A percentile compares a stretch with the other conserved stretches of the same genome.
phyloP scores from a whole-genome alignment of 2,113 vertebrate species.

The Neolamprologus falcicula region DNA sequence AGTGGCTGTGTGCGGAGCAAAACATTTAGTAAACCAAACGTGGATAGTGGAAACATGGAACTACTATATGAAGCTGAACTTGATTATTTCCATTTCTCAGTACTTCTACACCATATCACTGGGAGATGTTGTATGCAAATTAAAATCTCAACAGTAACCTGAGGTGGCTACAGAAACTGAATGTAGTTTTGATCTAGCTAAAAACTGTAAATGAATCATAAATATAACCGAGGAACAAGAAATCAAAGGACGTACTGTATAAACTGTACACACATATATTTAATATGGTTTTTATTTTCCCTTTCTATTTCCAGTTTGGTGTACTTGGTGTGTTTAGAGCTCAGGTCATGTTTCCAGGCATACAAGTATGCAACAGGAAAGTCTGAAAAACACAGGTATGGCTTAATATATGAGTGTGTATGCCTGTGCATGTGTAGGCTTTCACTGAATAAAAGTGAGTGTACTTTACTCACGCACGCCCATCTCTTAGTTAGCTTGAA shows the following conservation, averaged over 20 bases:
- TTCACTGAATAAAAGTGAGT: not conserved
- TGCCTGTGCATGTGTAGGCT: not conserved
- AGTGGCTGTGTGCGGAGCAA: not conserved
- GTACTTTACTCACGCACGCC: not conserved
- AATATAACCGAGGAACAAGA: not conserved
- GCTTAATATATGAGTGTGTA: not conserved
- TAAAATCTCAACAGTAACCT: not conserved
- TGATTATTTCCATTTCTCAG: not conserved
- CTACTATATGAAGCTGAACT: not conserved
- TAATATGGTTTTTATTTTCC: not conserved
- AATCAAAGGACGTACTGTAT: not conserved
- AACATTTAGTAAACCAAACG: not conserved
- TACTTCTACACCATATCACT: not conserved
- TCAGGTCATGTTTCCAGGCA: not conserved
- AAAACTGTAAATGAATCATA: not conserved
- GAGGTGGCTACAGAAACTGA: not conserved
- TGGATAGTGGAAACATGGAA: not conserved
- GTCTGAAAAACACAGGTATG: not conserved
- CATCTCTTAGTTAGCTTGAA: conserved; percentile 48
- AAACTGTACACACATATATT: not conserved
- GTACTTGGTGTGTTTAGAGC: not conserved
- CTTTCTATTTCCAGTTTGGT: not conserved
- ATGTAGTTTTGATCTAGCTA: not conserved
- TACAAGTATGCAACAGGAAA: not conserved
- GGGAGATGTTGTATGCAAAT: not conserved